phyloP scores from a whole-genome alignment of 1,140 invertebrate species.

The Drosophila asahinai region DNA sequence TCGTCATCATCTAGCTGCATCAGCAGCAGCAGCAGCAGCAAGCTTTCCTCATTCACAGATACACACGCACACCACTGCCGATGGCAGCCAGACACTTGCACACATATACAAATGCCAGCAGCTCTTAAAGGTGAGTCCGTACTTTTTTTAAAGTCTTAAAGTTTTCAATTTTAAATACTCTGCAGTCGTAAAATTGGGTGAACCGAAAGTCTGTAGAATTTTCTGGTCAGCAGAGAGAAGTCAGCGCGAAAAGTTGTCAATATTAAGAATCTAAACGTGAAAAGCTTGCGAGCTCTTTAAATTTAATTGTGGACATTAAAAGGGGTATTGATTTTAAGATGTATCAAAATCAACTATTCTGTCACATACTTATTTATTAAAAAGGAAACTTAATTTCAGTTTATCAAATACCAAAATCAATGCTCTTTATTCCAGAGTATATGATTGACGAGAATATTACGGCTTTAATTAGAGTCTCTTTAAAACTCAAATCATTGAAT shows the following conservation, averaged over 20 bases:
- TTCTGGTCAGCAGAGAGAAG: background rate
- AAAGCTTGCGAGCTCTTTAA: conserved; percentile 1
- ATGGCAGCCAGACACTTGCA: conserved; percentile 35
- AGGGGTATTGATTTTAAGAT: background rate
- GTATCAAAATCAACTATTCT: no score
- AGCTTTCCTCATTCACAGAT: conserved; percentile 36
- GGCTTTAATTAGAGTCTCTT: no score
- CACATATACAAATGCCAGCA: conserved; percentile 37
- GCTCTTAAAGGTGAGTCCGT: conserved; percentile 73
- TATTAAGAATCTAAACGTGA: conserved; percentile 1
- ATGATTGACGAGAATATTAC: no score
- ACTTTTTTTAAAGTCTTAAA: conserved; percentile 58
- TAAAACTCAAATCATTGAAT: no score
- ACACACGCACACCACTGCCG: conserved; percentile 29
- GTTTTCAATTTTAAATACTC: conserved; percentile 62
- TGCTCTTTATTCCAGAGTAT: no score
- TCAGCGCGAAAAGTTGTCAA: conserved; percentile 16
- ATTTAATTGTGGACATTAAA: conserved; percentile 1
- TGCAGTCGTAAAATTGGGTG: conserved; percentile 66
- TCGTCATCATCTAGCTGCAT: conserved; percentile 55
- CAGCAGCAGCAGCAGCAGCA: conserved; percentile 26
- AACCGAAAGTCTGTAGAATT: conserved; percentile 37
- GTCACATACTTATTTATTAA: no score
- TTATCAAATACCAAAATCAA: no score
- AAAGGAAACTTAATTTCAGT: no score